These are phyloP conservation scores for Malurus alboscapulatus DNA, from an alignment of 2,113 vertebrate species.

Conservation along the genomic window DNA sequence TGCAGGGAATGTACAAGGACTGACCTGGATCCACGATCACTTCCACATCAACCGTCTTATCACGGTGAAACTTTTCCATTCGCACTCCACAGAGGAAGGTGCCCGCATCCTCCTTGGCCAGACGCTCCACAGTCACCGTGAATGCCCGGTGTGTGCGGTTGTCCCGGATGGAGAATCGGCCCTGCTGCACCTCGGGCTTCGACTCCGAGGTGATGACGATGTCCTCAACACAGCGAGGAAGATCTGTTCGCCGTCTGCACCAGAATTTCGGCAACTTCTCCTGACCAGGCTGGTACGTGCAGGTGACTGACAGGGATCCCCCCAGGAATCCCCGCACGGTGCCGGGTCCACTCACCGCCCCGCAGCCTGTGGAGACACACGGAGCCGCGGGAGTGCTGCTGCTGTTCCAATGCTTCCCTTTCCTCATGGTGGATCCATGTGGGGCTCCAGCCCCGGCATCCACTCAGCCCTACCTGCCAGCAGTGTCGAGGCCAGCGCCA, in stretches of 20 bases:
- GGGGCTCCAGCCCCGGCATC: not conserved
- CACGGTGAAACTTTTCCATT: accelerated
- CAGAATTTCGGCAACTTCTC: no score
- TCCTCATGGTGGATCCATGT: accelerated
- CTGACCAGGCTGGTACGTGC: not conserved
- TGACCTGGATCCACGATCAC: not conserved
- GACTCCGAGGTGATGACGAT: no score
- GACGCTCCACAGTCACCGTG: not conserved
- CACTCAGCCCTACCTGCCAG: not conserved
- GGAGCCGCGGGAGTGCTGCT: accelerated
- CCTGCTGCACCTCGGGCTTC: no score
- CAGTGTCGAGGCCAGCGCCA: not conserved
- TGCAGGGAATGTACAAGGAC: not conserved
- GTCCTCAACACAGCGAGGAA: no score
- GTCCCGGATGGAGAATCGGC: no score
- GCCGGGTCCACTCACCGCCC: accelerated
- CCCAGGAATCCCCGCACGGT: accelerated
- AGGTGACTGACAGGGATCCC: not conserved
- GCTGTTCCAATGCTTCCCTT: not conserved
- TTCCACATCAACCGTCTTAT: no score
- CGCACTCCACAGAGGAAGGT: not conserved
- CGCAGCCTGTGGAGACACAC: not conserved
- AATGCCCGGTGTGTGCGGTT: accelerated
- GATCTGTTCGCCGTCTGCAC: no score
- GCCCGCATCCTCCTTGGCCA: accelerated